Evolutionary conservation across 30 jellyfish, hydroid and myxozoan genomes (phyloP).

Genomic region (Phacellophora camtschatica): DNA sequence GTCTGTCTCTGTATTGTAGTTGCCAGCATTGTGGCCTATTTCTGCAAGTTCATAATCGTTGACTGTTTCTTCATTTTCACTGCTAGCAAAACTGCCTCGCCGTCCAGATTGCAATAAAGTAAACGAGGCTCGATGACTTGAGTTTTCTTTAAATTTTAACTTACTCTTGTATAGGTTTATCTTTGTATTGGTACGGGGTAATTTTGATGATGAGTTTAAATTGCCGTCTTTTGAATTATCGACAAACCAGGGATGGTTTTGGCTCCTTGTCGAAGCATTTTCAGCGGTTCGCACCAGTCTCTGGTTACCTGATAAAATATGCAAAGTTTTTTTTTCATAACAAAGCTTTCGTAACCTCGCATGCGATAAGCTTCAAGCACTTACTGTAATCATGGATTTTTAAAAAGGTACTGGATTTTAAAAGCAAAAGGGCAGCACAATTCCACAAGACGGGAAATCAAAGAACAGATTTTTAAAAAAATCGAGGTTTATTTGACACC

Average conservation of each 20-base stretch:
- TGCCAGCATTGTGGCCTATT: no score
- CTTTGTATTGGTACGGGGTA: not conserved
- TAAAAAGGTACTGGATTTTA: no score
- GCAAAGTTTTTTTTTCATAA: no score
- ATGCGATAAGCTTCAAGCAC: no score
- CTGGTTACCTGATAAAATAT: not conserved
- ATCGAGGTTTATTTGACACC: no score
- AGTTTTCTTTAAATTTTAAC: not conserved
- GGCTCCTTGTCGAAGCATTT: not conserved
- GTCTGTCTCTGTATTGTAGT: no score
- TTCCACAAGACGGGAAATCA: no score
- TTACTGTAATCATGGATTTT: no score
- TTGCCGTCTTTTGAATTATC: not conserved
- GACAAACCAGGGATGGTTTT: not conserved
- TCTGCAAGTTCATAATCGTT: not conserved
- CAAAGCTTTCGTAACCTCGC: no score
- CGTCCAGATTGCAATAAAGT: not conserved
- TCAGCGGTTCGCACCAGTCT: not conserved
- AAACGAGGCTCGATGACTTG: slow-evolving; percentile 21
- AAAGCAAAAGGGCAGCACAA: no score
- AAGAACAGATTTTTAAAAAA: no score
- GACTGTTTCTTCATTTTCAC: not conserved
- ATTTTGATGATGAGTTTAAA: not conserved
- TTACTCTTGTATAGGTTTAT: not conserved
- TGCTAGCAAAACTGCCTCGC: not conserved